phyloP scores from a whole-genome alignment of 2,797 vertebrate genomes.

The Aselliscus stoliczkanus region DNA sequence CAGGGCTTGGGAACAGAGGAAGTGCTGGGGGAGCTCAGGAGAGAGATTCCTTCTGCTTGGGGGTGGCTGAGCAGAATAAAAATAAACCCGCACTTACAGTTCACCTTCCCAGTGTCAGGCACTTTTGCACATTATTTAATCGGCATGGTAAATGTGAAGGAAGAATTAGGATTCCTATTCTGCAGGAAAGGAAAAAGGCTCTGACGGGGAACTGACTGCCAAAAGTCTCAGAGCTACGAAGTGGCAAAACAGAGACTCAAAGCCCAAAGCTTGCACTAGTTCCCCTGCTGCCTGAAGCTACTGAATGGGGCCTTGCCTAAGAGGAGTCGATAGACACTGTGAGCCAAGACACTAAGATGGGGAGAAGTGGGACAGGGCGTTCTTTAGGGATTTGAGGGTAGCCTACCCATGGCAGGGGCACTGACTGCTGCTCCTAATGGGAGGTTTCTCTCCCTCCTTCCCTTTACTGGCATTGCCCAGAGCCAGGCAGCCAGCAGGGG shows the following conservation, averaged over 20 bases:
- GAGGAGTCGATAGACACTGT: neutral
- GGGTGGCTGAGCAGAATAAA: constrained; percentile 64
- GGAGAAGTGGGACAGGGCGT: neutral
- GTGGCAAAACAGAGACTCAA: constrained; percentile 29
- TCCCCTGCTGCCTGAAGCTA: constrained; percentile 14
- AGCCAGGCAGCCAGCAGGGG: constrained; percentile 62
- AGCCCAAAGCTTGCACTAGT: constrained; percentile 14
- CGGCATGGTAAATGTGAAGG: constrained; percentile 42
- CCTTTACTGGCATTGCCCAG: constrained; percentile 54
- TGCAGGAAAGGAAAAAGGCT: constrained; percentile 47
- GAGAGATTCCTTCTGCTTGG: constrained; percentile 67
- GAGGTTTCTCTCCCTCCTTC: constrained; percentile 37
- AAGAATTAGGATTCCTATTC: constrained; percentile 39
- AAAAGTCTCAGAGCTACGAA: constrained; percentile 39
- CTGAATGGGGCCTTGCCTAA: neutral
- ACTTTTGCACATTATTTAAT: constrained; percentile 67
- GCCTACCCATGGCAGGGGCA: neutral
- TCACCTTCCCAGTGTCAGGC: constrained; percentile 60
- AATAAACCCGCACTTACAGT: constrained; percentile 62
- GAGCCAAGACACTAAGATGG: neutral
- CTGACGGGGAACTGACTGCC: neutral
- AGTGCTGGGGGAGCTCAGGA: constrained; percentile 48
- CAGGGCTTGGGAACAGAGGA: constrained; percentile 51
- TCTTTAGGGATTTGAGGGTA: neutral
- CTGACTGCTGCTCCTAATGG: neutral